phyloP scores from a whole-genome alignment of 2,797 vertebrate species.

The Poeciliopsis paucimaculata region DNA sequence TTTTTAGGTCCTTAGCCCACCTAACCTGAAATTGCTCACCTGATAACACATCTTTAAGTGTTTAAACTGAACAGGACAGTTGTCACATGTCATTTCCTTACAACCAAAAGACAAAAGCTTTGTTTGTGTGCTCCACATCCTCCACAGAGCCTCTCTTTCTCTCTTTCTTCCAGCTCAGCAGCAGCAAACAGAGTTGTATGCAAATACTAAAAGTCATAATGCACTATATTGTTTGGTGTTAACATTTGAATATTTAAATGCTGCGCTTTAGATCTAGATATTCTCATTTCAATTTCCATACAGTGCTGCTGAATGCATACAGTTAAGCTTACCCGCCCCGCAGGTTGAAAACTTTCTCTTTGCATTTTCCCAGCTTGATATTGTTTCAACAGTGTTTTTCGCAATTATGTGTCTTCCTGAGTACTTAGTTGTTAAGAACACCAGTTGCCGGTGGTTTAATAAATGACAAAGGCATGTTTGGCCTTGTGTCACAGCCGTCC shows the following conservation, averaged over 20 bases:
- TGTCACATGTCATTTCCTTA: conserved; percentile 48
- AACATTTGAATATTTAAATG: conserved; percentile 85
- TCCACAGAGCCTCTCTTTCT: conserved; percentile 32
- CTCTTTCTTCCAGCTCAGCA: conserved; percentile 43
- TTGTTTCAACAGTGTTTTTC: conserved; percentile 25
- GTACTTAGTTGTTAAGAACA: conserved; percentile 44
- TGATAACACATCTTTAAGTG: background rate
- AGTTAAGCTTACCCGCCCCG: conserved; percentile 52
- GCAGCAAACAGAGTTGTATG: conserved; percentile 81
- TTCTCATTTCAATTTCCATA: conserved; percentile 77
- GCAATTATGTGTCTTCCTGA: conserved; percentile 35
- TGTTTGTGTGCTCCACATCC: conserved; percentile 53
- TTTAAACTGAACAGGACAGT: conserved; percentile 24
- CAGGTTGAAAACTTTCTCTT: conserved; percentile 48
- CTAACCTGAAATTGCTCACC: too few species aligned
- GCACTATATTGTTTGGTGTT: conserved; percentile 78
- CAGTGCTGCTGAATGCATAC: conserved; percentile 36
- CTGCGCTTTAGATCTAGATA: conserved; percentile 78
- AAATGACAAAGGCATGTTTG: conserved; percentile 36
- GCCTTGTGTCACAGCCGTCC: conserved; percentile 37
- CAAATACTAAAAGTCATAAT: conserved; percentile 76
- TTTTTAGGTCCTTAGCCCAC: too few species aligned
- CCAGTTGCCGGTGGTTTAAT: conserved; percentile 49
- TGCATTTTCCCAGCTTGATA: conserved; percentile 30
- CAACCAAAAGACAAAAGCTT: conserved; percentile 60